Base-by-base conservation (phyloP, 2,113 vertebrate genomes). In the Datnioides undecimradiatus region DNA sequence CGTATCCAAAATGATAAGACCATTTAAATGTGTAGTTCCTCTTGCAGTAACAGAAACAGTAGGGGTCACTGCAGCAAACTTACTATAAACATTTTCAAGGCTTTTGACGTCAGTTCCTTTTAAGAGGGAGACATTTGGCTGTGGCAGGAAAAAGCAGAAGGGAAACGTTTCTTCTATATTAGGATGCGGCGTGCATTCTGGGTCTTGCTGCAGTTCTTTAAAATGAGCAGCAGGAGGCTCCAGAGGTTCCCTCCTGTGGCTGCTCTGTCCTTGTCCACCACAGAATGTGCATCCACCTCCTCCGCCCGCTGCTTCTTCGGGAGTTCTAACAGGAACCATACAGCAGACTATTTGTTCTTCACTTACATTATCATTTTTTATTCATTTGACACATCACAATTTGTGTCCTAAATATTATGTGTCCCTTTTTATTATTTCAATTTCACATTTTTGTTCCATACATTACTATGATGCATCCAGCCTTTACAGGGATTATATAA, bases 31-130 rank as follows among this genome's bases (percentile, higher is more conserved):
- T 79, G 1, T 33, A 65, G 36, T 17, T 43, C 1, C 3, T 34
- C 11, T 38, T 45, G 59, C 34, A 74, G 48, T 69, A 16, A 51
- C 21, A 57, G 2, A 29, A 43, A 58, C 57, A 79, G 41, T n/a
- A 57, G 57, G 58, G 36, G 82, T 75, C 55, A 41, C 48, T 68
- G 63, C 40, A 68, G 34, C 38, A 29, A 57, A 67, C 25, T n/a
- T 9, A 8, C 33, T 11, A 1, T 4, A 21, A 48, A 36, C 8
- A 21, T 27, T 34, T 48, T 60, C 2, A 21, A 6, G 38, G 11
- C 33, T 38, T 60, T 60, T 27, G 4, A 27, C 21, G 23, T 51
- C 57, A 54, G 7, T 63, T 55, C 38, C 14, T 70, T 71, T 43
- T 11, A n/a, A 31, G 14, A 19, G n/a, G 8, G 31, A 57, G 49